These are phyloP conservation scores for Nothocercus nigrocapillus DNA, from an alignment of 2,113 vertebrate species.

Conservation along the genomic window DNA sequence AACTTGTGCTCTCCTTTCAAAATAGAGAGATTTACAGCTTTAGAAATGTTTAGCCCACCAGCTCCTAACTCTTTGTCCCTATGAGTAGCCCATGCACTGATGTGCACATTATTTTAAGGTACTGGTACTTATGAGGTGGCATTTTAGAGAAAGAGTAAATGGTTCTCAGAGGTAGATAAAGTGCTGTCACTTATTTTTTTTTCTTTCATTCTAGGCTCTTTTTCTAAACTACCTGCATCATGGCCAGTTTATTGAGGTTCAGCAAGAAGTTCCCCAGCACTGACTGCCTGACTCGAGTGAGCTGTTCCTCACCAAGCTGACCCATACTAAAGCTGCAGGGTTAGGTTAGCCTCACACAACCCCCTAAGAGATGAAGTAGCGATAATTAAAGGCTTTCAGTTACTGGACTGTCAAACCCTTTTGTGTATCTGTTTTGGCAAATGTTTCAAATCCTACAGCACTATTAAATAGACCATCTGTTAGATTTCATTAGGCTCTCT, in stretches of 20 bases:
- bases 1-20: background rate
- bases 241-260: constrained; percentile 6
- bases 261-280: background rate
- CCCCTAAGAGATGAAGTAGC: constrained; percentile 64
- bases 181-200: background rate
- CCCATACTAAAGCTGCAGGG: constrained; percentile 2
- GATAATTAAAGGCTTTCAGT: constrained; percentile 82
- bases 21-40: background rate
- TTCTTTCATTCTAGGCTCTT: background rate
- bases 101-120: background rate
- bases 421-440: constrained; percentile 79
- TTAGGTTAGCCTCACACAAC: constrained; percentile 43
- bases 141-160: constrained; percentile 5
- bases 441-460: constrained; percentile 74
- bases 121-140: background rate
- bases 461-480: constrained; percentile 85
- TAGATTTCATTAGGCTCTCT: constrained; percentile 81
- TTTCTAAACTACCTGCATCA: constrained; percentile 3
- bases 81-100: background rate
- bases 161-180: background rate
- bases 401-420: constrained; percentile 77
- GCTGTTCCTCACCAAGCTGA: constrained; percentile 1
- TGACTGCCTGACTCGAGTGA: background rate
- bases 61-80: background rate
- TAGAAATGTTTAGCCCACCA: background rate